A percentile compares a stretch with the other conserved stretches of the same genome.
Conservation (phyloP, 2,113 vertebrate genomes). For the Ceratotherium simum region DNA sequence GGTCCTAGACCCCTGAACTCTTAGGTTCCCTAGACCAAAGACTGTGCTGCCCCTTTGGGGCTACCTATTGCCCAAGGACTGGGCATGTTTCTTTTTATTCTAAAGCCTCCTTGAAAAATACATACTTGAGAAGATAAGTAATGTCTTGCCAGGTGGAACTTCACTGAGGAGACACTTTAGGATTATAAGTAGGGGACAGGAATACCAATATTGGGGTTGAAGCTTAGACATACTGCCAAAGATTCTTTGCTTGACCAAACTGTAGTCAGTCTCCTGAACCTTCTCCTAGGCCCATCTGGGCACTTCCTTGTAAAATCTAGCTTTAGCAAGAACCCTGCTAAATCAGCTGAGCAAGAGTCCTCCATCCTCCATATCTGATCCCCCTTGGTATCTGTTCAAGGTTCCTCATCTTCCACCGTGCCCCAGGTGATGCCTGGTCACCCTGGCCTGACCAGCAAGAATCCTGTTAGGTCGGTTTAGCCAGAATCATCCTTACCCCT, state of each 20-base stretch:
- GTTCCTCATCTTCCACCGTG: background rate
- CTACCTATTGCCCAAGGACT: background rate
- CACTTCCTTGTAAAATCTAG: background rate
- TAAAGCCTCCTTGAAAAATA: conserved; percentile 8
- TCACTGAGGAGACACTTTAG: background rate
- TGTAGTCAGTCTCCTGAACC: background rate
- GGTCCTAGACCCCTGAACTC: background rate
- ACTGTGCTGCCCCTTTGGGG: background rate
- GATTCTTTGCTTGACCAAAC: background rate
- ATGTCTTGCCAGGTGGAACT: background rate
- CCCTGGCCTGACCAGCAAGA: background rate
- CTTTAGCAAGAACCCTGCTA: background rate
- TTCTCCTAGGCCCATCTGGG: background rate
- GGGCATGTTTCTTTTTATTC: conserved; percentile 9
- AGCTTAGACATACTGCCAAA: background rate
- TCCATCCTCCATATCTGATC: background rate
- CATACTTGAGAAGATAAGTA: background rate
- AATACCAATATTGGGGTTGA: background rate
- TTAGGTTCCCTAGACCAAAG: background rate
- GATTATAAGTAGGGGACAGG: background rate
- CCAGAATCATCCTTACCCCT: background rate
- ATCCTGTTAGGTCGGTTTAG: background rate
- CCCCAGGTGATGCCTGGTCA: background rate
- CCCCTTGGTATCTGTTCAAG: background rate
- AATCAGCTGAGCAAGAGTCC: background rate